Evolutionary conservation across 2,888 invertebrate genomes (phyloP).

Genomic region (Thecophora atra): DNA sequence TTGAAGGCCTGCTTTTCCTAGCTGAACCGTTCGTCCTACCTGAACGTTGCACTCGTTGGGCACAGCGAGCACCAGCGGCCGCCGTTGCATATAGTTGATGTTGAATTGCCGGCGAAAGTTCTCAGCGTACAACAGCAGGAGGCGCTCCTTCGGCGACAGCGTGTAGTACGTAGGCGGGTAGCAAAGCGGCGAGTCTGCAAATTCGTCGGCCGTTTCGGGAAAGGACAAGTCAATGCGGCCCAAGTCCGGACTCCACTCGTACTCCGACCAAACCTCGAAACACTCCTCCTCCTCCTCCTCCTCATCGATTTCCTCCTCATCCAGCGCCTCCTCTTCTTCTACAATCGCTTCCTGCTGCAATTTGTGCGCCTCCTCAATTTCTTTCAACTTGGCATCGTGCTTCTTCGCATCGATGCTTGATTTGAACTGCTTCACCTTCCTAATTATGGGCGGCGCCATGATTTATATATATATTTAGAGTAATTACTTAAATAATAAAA

Average conservation of each 20-base stretch:
- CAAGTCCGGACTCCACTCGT: conserved; percentile 48
- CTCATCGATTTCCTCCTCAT: conserved; percentile 43
- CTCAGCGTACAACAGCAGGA: conserved; percentile 78
- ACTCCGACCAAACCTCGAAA: conserved; percentile 50
- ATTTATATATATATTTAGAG: too few species aligned
- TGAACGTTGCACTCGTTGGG: conserved; percentile 82
- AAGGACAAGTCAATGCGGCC: conserved; percentile 63
- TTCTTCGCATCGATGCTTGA: conserved; percentile 45
- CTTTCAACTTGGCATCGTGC: conserved; percentile 49
- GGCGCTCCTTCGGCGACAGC: conserved; percentile 75
- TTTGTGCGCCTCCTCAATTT: conserved; percentile 46
- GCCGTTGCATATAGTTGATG: conserved; percentile 70
- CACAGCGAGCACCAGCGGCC: conserved; percentile 75
- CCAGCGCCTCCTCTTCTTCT: conserved; percentile 29
- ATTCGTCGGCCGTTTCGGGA: conserved; percentile 55
- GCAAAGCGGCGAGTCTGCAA: conserved; percentile 68
- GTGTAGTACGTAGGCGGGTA: conserved; percentile 75
- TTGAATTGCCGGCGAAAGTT: conserved; percentile 80
- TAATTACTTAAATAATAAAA: too few species aligned
- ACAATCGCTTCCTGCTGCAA: neutral
- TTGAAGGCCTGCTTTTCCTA: neutral
- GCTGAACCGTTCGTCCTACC: conserved; percentile 66
- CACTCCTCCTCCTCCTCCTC: conserved; percentile 43
- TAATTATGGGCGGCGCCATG: conserved; percentile 20
- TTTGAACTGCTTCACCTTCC: neutral